Evolutionary conservation across 2,888 invertebrate genomes (phyloP), one percentile per base, ranked within the genome.

Genomic region (Cepaea hortensis): DNA sequence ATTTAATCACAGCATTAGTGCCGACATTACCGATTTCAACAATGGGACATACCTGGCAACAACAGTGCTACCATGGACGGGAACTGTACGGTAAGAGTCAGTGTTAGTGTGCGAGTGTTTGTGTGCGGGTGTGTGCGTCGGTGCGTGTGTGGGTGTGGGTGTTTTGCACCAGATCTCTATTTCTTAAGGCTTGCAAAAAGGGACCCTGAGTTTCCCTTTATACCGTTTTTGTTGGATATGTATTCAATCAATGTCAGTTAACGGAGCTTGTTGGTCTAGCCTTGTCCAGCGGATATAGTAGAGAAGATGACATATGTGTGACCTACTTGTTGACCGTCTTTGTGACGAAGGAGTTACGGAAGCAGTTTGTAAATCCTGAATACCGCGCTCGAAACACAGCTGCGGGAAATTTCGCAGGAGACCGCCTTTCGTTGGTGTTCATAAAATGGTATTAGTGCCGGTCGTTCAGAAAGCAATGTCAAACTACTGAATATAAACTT

Each of bases 21-120:
- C 35, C n/a, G 35, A 35, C 35, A 35, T 35, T 35, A 35, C 35
- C 35, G 35, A 35, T 35, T 35, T 83, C 6, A 61, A 73, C 73
- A 83, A 83, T 20, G 83, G 83, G 7, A 73, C 83, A 13, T 83
- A 83, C 61, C 73, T 83, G 73, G 83, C 61, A 7, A 83, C 83
- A 73, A 68, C 73, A 11, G 23, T 83, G 9, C 83, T 83, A 11
- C 73, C 83, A 1, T 83, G 83, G 83, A 73, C 35, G 20, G 83
- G 83, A 0, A 72, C 23, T n/a, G 55, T 83, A 3, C 72, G 73
- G 83, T 83, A 68, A 81, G 48, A 3, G 18, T 68, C 18, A 18
- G 20, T 68, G 18, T 20, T 20, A 5, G 4, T 68, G 15, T 13
- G 18, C n/a, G 5, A 15, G 18, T 65, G 9, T 18, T 15, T 65